Percentiles rank a stretch among this genome's conserved stretches.
Conservation (phyloP, 2,797 vertebrate genomes). For the Tragelaphus eurycerus region DNA sequence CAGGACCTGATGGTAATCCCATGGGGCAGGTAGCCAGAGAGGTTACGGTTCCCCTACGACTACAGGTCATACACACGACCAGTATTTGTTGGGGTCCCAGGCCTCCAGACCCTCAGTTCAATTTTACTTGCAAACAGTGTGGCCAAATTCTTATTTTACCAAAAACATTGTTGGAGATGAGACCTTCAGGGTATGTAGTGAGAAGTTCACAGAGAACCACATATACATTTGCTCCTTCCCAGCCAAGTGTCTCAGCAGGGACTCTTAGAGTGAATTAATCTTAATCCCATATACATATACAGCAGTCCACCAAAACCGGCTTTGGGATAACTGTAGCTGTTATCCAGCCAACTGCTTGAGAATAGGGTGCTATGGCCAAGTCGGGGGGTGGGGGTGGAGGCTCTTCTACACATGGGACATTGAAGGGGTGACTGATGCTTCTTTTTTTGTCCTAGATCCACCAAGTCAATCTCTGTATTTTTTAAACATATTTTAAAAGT, state of each 20-base stretch:
- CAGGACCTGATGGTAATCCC: neutral
- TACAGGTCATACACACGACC: neutral
- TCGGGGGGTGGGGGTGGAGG: neutral
- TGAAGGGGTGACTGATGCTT: neutral
- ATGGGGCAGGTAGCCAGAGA: neutral
- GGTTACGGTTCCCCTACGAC: neutral
- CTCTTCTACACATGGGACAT: neutral
- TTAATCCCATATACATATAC: conserved; percentile 55
- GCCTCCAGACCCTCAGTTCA: neutral
- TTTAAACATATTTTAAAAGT: neutral
- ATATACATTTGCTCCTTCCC: neutral
- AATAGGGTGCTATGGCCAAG: conserved; percentile 41
- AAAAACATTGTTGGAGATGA: neutral
- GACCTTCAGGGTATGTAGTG: neutral
- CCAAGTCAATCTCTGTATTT: neutral
- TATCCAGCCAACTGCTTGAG: conserved; percentile 48
- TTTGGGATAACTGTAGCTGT: conserved; percentile 61
- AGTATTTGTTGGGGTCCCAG: neutral
- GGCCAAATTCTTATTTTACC: neutral
- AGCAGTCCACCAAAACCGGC: conserved; percentile 61
- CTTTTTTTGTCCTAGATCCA: neutral
- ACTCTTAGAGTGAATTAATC: conserved; percentile 66
- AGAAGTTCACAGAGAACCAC: neutral
- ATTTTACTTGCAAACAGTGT: neutral
- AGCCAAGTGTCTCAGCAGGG: conserved; percentile 60